Evolutionary conservation across 2,888 invertebrate species (phyloP).

Genomic region (Hyposoter didymator): DNA sequence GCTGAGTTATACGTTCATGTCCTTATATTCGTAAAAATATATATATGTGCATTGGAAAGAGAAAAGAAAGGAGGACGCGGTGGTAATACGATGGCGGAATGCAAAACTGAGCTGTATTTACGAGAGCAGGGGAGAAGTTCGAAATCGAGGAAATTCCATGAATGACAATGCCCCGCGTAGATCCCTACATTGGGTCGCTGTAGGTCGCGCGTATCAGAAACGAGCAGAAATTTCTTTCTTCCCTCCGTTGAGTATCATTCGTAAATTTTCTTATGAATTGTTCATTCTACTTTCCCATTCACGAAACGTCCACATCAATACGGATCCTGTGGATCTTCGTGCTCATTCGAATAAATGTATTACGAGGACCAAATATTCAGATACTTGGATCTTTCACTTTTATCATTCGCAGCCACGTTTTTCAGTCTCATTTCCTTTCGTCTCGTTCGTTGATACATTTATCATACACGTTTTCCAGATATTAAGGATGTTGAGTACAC

Average conservation of each 20-base stretch:
- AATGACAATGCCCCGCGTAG: slow-evolving; percentile 52
- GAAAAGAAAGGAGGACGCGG: slow-evolving; percentile 1
- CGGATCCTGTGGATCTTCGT: slow-evolving; percentile 5
- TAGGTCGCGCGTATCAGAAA: background rate
- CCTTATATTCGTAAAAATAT: no score
- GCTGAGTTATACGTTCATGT: slow-evolving; percentile 9
- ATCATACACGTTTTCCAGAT: background rate
- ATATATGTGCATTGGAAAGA: slow-evolving; percentile 7
- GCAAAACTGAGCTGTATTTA: slow-evolving; percentile 44
- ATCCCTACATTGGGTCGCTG: background rate
- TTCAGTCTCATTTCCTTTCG: background rate
- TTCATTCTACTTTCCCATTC: slow-evolving; percentile 20
- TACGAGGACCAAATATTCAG: slow-evolving; percentile 19
- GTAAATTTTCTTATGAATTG: slow-evolving; percentile 46
- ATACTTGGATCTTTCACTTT: background rate
- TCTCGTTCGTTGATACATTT: background rate
- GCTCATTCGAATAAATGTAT: background rate
- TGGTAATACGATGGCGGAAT: slow-evolving; percentile 51
- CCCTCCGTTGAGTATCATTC: background rate
- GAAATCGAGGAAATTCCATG: slow-evolving; percentile 56
- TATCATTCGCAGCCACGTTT: background rate
- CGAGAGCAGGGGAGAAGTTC: slow-evolving; percentile 41
- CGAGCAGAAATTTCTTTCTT: slow-evolving; percentile 11
- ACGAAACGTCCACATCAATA: background rate
- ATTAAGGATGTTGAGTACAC: no score